Conservation (phyloP, 2,113 vertebrate genomes). For the Amazona guildingii region DNA sequence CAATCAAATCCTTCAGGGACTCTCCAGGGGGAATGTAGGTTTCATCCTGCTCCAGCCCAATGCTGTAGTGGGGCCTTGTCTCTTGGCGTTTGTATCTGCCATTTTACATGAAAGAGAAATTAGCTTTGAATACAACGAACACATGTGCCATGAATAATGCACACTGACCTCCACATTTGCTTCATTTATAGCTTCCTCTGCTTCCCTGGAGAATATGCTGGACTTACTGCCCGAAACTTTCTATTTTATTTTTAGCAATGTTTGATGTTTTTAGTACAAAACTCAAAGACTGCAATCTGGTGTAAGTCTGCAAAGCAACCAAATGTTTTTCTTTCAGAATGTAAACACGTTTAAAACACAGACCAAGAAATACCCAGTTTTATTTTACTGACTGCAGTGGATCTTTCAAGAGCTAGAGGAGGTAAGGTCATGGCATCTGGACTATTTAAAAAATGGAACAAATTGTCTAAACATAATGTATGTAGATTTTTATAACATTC, state of each 20-base stretch:
- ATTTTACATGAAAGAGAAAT: not conserved
- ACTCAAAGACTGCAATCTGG: not conserved
- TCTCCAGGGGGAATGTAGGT: slow-evolving; percentile 92
- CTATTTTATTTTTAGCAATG: not conserved
- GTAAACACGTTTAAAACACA: not conserved
- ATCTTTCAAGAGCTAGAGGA: not conserved
- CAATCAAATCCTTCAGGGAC: slow-evolving; percentile 92
- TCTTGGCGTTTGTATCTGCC: slow-evolving; percentile 90
- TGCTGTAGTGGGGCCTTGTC: slow-evolving; percentile 87
- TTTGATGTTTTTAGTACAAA: not conserved
- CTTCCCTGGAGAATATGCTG: not conserved
- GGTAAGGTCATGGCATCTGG: not conserved
- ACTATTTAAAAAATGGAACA: not conserved
- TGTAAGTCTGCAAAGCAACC: not conserved
- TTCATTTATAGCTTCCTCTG: not conserved
- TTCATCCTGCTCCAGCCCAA: slow-evolving; percentile 92
- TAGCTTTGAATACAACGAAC: not conserved
- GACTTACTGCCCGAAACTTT: not conserved
- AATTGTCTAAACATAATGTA: not conserved
- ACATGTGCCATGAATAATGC: not conserved
- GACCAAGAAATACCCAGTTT: not conserved
- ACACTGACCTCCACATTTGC: not conserved
- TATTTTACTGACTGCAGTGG: not conserved
- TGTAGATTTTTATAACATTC: not conserved
- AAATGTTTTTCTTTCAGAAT: not conserved